phyloP scores from a whole-genome alignment of 1,140 invertebrate species.

The Panonychus citri region DNA sequence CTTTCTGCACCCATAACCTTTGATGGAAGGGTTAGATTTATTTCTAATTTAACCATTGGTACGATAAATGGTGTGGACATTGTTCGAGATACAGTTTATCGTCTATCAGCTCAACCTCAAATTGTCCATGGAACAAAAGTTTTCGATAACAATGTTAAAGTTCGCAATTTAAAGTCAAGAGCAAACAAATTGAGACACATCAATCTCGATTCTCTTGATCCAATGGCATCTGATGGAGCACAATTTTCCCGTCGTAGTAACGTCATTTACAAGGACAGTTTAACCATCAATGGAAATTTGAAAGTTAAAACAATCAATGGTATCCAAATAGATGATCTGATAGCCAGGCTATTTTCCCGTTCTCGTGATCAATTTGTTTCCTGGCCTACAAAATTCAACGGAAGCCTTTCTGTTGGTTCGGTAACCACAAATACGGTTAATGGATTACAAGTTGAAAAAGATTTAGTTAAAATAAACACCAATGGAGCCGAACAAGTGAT shows the following conservation, averaged over 20 bases:
- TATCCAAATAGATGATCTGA: neutral
- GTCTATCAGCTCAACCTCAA: neutral
- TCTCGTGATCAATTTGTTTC: neutral
- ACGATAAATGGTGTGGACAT: neutral
- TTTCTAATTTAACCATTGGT: neutral
- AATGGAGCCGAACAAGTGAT: neutral
- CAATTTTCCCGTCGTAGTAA: neutral
- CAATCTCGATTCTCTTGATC: neutral
- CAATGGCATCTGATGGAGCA: neutral
- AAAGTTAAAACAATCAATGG: neutral
- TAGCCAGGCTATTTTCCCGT: neutral
- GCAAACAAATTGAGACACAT: no score
- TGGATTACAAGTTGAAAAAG: neutral
- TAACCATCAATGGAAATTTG: neutral
- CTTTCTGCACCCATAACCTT: neutral
- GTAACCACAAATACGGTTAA: neutral
- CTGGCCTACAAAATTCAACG: neutral
- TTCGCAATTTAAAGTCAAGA: neutral
- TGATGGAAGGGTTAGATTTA: neutral
- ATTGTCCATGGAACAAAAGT: neutral
- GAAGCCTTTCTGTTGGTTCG: neutral
- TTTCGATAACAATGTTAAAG: neutral
- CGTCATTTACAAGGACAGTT: neutral
- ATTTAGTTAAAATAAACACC: neutral
- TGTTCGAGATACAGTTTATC: neutral